Conservation (phyloP, 53 echinoderm and acorn worm genomes). For the Temnopleurus reevesii region DNA sequence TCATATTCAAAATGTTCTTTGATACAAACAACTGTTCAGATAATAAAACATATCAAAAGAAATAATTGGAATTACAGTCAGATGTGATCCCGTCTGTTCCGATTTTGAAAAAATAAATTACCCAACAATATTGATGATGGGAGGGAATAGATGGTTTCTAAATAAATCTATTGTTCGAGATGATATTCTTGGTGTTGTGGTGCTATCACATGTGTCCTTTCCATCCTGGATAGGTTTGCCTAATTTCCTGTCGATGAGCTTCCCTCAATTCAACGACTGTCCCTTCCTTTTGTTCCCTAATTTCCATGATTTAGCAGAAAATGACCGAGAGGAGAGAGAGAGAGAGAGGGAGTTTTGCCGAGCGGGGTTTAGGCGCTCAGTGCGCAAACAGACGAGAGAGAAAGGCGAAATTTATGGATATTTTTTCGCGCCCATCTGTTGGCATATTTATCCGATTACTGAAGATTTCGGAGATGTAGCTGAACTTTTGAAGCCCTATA, state of each 20-base stretch:
- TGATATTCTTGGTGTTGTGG: conserved; percentile 7
- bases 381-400: not conserved
- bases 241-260: conserved; percentile 44
- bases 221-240: not conserved
- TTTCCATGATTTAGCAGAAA: conserved; percentile 49
- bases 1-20: not conserved
- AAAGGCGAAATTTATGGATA: conserved; percentile 48
- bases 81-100: conserved; percentile 33
- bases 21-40: not conserved
- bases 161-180: not conserved
- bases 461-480: not conserved
- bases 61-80: conserved; percentile 6
- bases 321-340: not conserved
- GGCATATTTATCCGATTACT: conserved; percentile 49
- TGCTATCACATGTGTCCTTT: conserved; percentile 1
- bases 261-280: not conserved
- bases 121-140: conserved; percentile 34
- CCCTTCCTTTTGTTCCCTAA: conserved; percentile 43
- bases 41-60: not conserved
- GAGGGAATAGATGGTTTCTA: not conserved
- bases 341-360: conserved; percentile 32
- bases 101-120: conserved; percentile 22
- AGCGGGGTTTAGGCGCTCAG: not conserved
- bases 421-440: conserved; percentile 54
- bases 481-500: not conserved